Evolutionary conservation across 2,113 vertebrate species (phyloP), one percentile per base, ranked within the genome.

Genomic region (Hemichromis elongatus): DNA sequence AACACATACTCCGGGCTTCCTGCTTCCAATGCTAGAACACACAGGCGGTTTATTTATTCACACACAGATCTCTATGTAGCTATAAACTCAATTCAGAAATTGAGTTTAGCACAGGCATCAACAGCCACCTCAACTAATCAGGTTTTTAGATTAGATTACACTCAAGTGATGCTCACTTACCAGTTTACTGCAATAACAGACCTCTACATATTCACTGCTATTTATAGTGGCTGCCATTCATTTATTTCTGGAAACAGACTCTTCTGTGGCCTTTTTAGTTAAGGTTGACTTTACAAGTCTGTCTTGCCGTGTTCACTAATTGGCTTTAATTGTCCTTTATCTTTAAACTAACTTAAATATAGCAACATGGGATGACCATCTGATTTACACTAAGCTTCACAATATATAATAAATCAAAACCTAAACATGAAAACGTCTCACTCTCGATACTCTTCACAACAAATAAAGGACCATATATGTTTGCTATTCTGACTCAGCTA

Each of bases 111-210:
- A 79, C 55, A n/a, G 26, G 3, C 14, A 18, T 77, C 84, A 53
- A 52, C 80, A 19, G 30, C 45, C 56, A 59, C 73, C 86, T 86
- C 3, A 50, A 24, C 80, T 82, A 84, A 82, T 82, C 83, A n/a
- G 56, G 53, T 83, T 73, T 81, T 21, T 8, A 61, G n/a, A 87
- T 90, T 81, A 30, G 54, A 90, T 92, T 68, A 59, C 26, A 45
- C 40, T 81, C 10, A n/a, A 61, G 78, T 37, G 56, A 85, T 73
- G 24, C 59, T 33, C 50, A 50, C 21, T 84, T 77, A 59, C 79
- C 42, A 19, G 24, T 2, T 21, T 11, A 52, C 12, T 18, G 50
- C 9, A 9, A 42, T 30, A 75, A 85, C 54, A 78, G 52, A 66
- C 53, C 30, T 40, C 21, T 13, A 42, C 14, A 45, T 37, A 47